Evolutionary conservation across 2,113 vertebrate species (phyloP).

Genomic region (Coturnix japonica): DNA sequence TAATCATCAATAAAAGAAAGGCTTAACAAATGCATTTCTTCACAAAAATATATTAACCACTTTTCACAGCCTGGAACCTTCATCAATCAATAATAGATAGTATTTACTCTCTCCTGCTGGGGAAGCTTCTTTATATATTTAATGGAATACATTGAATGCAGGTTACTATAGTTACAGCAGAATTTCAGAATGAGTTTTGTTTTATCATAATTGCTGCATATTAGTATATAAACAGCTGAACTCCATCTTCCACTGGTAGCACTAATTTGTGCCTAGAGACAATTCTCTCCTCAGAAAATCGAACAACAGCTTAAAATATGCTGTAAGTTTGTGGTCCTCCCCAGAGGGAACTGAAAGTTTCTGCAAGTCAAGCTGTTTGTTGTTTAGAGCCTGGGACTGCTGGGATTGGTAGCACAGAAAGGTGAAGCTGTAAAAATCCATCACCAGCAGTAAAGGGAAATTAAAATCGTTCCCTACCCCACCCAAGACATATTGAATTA

Average conservation of each 20-base stretch:
- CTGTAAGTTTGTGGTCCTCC: constrained; percentile 47
- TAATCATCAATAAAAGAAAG: constrained; percentile 64
- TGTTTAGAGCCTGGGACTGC: constrained; percentile 39
- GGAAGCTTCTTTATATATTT: constrained; percentile 73
- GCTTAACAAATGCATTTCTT: constrained; percentile 70
- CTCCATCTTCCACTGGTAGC: constrained; percentile 67
- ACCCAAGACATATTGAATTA: constrained; percentile 34
- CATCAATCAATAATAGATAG: constrained; percentile 82
- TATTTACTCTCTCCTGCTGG: constrained; percentile 75
- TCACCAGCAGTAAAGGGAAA: constrained; percentile 59
- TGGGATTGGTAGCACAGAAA: constrained; percentile 33
- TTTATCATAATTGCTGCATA: constrained; percentile 82
- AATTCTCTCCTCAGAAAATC: constrained; percentile 68
- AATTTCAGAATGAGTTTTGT: constrained; percentile 78
- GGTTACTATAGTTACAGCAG: constrained; percentile 80
- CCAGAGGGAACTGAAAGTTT: constrained; percentile 70
- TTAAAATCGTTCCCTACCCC: constrained; percentile 41
- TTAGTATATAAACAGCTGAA: constrained; percentile 81
- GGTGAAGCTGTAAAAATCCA: constrained; percentile 64
- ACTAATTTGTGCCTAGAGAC: constrained; percentile 78
- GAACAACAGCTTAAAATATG: constrained; percentile 70
- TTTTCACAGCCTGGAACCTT: constrained; percentile 75
- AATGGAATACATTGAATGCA: constrained; percentile 75
- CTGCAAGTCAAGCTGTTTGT: constrained; percentile 66
- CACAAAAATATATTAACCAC: constrained; percentile 74